Base-by-base conservation (phyloP, 2,888 invertebrate genomes). In the Eupithecia vulgata region DNA sequence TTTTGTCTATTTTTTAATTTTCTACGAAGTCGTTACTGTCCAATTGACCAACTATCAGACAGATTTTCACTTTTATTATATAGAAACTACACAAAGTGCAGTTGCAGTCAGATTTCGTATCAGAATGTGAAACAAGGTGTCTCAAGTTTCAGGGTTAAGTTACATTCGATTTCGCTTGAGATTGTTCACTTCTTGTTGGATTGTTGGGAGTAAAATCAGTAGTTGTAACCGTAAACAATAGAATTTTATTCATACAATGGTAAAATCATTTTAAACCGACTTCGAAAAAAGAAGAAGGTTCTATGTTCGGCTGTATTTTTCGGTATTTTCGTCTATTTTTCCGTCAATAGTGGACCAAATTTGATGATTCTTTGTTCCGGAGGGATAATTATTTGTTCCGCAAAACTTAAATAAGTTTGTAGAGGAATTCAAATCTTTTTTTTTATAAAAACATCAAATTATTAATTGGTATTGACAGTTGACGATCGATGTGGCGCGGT, bases 121-220 rank as follows among this genome's bases (percentile, higher is more conserved):
- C 35, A 40, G 42, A 74, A 74, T 52, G 74, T 71, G 48, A 72
- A 48, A 42, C 17, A 35, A 72, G 25, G n/a, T 74, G 42, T 48
- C 40, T 75, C 74, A 2, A 13, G 72, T 70, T 70, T 45, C 68
- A 67, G 72, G 65, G 67, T 70, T 45, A 45, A 21, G 64, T 75
- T 72, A 70, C 72, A 65, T 65, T 66, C 37, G 68, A 71, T 71
- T 34, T 62, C 62, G 40, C 52, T 17, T 40, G 40, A 35, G 37
- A 40, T 65, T 37, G 40, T 57, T 57, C 12, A 21, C 12, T 25
- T 57, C 25, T 12, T 57, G n/a, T 25, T 57, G 5, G 25, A 25
- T 57, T 57, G 57, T 52, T 48, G 25, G 57, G 21, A 57, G 13
- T 25, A 12, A 21, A 57, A 57, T 57, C 21, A 25, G 57, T 52